Evolutionary conservation across 2,797 vertebrate genomes (phyloP).

Genomic region (Falco columbarius): DNA sequence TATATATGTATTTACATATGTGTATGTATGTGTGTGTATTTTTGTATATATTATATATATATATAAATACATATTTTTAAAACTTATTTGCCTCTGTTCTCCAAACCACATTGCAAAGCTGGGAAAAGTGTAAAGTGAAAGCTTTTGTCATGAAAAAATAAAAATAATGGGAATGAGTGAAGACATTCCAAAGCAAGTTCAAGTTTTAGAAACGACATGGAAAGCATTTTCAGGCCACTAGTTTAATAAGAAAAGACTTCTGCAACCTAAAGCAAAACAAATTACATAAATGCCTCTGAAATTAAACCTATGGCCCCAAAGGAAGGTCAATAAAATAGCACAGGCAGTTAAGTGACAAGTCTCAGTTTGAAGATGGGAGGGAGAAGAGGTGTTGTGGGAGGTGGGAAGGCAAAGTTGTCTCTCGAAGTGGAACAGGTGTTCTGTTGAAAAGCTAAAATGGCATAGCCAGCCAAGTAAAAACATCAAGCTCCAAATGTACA

Average conservation of each 20-base stretch:
- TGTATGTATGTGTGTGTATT: too few species aligned
- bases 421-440: not conserved
- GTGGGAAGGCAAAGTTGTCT: not conserved
- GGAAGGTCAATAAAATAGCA: not conserved
- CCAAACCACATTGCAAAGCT: not conserved
- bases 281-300: accelerated
- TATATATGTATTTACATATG: too few species aligned
- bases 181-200: not conserved
- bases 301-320: not conserved
- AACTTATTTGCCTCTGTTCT: not conserved
- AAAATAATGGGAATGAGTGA: not conserved
- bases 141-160: not conserved
- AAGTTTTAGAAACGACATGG: not conserved
- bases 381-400: not conserved
- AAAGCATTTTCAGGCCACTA: not conserved
- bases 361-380: not conserved
- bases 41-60: not conserved
- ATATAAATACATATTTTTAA: not conserved
- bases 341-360: not conserved
- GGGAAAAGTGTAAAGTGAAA: not conserved
- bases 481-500: accelerated
- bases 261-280: not conserved
- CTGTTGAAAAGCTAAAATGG: not conserved
- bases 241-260: not conserved
- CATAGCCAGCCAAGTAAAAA: not conserved